These are phyloP conservation scores for Dendrocincla tyrannina DNA, from an alignment of 2,797 vertebrate genomes.

Conservation along the genomic window DNA sequence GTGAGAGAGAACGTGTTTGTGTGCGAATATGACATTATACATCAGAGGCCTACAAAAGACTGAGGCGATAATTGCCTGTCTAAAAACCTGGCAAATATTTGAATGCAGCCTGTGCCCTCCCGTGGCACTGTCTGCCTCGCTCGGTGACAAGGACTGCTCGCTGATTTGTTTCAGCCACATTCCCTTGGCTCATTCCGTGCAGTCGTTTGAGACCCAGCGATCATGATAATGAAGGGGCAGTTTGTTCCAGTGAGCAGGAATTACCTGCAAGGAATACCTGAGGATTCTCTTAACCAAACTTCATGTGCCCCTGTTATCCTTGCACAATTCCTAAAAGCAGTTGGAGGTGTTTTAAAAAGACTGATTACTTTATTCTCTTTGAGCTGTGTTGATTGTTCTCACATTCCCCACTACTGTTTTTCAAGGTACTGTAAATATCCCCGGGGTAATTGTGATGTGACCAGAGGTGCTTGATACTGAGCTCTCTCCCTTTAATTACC, in stretches of 20 bases:
- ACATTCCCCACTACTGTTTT: not conserved
- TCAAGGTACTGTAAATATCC: not conserved
- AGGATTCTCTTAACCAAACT: not conserved
- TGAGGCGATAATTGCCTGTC: conserved; percentile 40
- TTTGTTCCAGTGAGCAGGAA: not conserved
- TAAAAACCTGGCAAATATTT: conserved; percentile 5
- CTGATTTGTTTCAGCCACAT: not conserved
- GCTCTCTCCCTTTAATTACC: not conserved
- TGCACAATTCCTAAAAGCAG: not conserved
- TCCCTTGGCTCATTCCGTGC: not conserved
- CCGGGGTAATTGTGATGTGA: not conserved
- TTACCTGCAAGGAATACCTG: not conserved
- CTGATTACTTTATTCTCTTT: not conserved
- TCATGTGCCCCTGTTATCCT: not conserved
- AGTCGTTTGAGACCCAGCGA: not conserved
- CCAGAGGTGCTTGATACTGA: not conserved
- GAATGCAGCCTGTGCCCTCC: conserved; percentile 8
- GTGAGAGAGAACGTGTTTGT: not conserved
- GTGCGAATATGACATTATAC: not conserved
- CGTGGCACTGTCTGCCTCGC: not conserved
- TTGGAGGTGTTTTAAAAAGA: not conserved
- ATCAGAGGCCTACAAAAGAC: conserved; percentile 5
- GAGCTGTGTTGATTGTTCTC: not conserved
- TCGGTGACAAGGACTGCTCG: not conserved
- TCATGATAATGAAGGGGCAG: not conserved